Percentiles rank a stretch among this genome's conserved stretches.
phyloP scores from a whole-genome alignment of 2,888 invertebrate genomes.

The Coleophora flavipennella region DNA sequence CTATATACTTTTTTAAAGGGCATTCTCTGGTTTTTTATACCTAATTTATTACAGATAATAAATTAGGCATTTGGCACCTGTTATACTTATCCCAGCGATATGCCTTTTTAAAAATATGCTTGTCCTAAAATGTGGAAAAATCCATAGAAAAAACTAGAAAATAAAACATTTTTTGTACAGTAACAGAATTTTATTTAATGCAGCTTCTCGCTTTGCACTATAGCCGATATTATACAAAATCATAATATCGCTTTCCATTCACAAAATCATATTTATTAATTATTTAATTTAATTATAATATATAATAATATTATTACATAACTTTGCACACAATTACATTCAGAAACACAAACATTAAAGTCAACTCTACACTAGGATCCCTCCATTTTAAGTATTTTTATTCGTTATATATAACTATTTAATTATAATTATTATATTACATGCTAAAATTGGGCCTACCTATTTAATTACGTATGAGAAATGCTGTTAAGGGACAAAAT shows the following conservation, averaged over 20 bases:
- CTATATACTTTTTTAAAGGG: no score
- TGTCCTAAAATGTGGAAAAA: background rate
- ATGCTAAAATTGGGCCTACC: constrained; percentile 70
- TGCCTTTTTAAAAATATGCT: no score
- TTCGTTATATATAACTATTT: constrained; percentile 48
- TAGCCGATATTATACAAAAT: constrained; percentile 72
- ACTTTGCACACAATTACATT: constrained; percentile 65
- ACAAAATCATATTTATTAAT: constrained; percentile 52
- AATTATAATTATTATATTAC: constrained; percentile 53
- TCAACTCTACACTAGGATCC: constrained; percentile 58
- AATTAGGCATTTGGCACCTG: no score
- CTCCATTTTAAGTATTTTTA: constrained; percentile 62
- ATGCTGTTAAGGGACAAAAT: constrained; percentile 57
- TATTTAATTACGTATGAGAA: constrained; percentile 66
- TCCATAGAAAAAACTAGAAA: constrained; percentile 11
- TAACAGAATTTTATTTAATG: constrained; percentile 73
- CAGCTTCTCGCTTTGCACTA: constrained; percentile 57
- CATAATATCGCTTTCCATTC: constrained; percentile 57
- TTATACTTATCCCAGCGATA: no score
- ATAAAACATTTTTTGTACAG: constrained; percentile 45
- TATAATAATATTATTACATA: constrained; percentile 48
- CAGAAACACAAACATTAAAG: constrained; percentile 67
- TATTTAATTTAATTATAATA: constrained; percentile 16
- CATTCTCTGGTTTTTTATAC: no score
- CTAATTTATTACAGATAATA: no score